A percentile compares a stretch with the other conserved stretches of the same genome.
phyloP scores from a whole-genome alignment of 2,113 vertebrate species.

The Toxostoma redivivum region DNA sequence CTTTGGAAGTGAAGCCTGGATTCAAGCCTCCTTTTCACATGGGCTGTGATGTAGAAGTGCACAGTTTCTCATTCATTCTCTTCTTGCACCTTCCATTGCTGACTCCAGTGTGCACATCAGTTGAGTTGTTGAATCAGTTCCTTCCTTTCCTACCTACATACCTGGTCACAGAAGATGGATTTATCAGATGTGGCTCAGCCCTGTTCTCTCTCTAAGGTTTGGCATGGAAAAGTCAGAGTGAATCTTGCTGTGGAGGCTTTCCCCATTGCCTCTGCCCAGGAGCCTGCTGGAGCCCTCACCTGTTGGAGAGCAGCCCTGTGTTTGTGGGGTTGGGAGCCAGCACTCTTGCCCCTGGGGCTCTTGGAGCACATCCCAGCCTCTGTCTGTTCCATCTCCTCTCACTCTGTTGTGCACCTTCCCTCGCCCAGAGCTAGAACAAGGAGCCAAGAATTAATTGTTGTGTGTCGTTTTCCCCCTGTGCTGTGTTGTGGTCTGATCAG shows the following conservation, averaged over 20 bases:
- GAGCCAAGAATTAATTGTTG: slow-evolving; percentile 53
- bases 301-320: slow-evolving; percentile 53
- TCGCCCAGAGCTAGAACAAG: slow-evolving; percentile 23
- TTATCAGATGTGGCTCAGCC: not conserved
- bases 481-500: slow-evolving; percentile 13
- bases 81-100: not conserved
- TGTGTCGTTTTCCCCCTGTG: not conserved
- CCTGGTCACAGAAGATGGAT: not conserved
- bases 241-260: not conserved
- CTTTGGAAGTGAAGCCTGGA: not conserved
- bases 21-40: not conserved
- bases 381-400: slow-evolving; percentile 16
- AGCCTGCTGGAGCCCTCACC: slow-evolving; percentile 33
- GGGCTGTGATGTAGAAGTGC: not conserved
- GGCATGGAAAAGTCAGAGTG: not conserved
- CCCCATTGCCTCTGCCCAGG: not conserved
- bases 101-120: too few relatives aligned
- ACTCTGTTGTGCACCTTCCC: slow-evolving; percentile 38
- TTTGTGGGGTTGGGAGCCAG: slow-evolving; percentile 59
- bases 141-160: not conserved
- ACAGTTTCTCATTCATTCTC: not conserved
- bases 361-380: slow-evolving; percentile 59
- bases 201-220: not conserved
- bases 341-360: slow-evolving; percentile 37
- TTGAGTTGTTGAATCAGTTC: not conserved